Percentiles rank a stretch among this genome's conserved stretches.
Conservation (phyloP, 2,888 invertebrate species). For the Drosophila mimetica region DNA sequence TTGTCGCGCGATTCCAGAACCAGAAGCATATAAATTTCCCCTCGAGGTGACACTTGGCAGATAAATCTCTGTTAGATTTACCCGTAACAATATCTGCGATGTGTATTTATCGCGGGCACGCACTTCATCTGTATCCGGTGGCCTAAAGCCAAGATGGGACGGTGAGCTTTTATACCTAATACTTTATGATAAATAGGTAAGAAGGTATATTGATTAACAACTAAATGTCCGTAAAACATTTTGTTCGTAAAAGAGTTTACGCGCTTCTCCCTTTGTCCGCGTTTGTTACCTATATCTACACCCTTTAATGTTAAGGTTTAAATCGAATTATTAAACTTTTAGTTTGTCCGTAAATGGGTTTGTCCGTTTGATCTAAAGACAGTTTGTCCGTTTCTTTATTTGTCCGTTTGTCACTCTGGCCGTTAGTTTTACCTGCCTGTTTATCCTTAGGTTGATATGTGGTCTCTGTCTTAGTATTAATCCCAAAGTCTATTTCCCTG, state of each 20-base stretch:
- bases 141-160: constrained; percentile 29
- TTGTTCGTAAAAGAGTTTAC: no score
- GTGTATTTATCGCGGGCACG: constrained; percentile 47
- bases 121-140: constrained; percentile 29
- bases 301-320: no score
- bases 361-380: background rate
- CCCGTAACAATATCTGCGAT: constrained; percentile 63
- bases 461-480: no score
- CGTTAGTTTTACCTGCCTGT: background rate
- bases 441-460: no score
- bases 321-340: no score
- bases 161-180: background rate
- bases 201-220: no score
- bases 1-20: constrained; percentile 53
- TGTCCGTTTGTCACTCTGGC: background rate
- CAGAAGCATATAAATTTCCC: constrained; percentile 76
- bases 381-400: background rate
- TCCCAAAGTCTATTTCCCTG: no score
- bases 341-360: background rate
- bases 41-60: constrained; percentile 79
- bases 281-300: no score
- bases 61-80: constrained; percentile 72
- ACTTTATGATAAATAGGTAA: no score
- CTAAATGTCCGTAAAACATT: no score
- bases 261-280: no score